These are phyloP conservation scores for Hydrophis major DNA, from an alignment of 2,797 vertebrate genomes.

Conservation along the genomic window DNA sequence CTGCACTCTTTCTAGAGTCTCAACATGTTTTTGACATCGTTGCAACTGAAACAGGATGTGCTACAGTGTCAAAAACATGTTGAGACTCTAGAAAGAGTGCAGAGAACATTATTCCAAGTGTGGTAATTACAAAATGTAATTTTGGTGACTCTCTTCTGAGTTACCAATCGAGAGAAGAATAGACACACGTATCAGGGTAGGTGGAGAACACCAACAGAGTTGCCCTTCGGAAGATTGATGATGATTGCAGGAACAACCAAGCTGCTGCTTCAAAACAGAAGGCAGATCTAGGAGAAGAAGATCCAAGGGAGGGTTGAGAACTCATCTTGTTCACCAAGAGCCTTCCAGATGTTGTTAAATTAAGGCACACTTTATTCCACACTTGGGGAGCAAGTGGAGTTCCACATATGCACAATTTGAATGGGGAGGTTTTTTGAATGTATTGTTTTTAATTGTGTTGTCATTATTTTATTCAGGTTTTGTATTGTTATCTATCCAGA, in stretches of 20 bases:
- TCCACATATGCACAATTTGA: neutral
- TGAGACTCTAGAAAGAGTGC: no score
- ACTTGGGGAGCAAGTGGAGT: neutral
- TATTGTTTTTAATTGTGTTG: neutral
- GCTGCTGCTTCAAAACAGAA: neutral
- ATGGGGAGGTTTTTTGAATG: neutral
- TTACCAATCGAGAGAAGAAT: neutral
- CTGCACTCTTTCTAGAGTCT: neutral
- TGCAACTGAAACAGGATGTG: neutral
- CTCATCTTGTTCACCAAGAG: neutral
- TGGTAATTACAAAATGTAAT: neutral
- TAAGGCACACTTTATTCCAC: neutral
- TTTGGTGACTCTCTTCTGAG: neutral
- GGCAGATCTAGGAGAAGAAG: neutral
- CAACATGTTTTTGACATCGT: neutral
- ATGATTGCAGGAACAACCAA: neutral
- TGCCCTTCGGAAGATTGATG: neutral
- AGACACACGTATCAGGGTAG: neutral
- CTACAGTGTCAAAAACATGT: neutral
- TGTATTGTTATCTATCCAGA: neutral
- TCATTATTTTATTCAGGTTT: neutral
- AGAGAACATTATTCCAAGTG: neutral
- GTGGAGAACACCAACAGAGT: neutral
- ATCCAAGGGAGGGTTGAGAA: neutral
- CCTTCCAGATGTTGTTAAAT: neutral